phyloP scores from a whole-genome alignment of 2,113 vertebrate genomes.

The Lagopus muta region DNA sequence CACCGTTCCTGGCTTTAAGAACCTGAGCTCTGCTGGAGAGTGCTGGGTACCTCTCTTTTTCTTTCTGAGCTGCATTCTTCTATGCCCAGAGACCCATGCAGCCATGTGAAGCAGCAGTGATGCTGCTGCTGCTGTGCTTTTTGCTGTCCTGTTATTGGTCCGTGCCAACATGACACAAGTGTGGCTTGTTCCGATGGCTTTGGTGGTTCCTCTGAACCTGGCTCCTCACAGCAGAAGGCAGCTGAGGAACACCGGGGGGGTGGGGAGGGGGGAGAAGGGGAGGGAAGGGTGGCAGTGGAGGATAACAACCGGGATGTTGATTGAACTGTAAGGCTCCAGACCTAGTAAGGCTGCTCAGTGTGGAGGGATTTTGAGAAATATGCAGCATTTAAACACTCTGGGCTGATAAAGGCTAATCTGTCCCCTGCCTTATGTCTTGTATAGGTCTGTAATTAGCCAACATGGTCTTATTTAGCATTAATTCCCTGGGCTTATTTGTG shows the following conservation, averaged over 20 bases:
- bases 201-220: not conserved
- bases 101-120: not conserved
- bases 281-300: not conserved
- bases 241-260: not conserved
- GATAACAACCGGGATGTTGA: not conserved
- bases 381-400: not conserved
- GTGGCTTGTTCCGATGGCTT: not conserved
- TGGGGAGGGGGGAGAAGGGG: not conserved
- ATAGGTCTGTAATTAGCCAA: not conserved
- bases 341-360: not conserved
- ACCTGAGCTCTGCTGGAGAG: not conserved
- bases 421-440: not conserved
- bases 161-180: not conserved
- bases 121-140: not conserved
- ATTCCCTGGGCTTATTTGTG: not conserved
- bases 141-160: not conserved
- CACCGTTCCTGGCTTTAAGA: not conserved
- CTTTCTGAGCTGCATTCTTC: not conserved
- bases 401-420: not conserved
- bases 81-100: not conserved
- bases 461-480: not conserved
- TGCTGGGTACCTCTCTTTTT: not conserved
- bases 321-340: fast-evolving
- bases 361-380: not conserved
- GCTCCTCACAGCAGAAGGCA: not conserved